A percentile compares a stretch with the other conserved stretches of the same genome.
Conservation (phyloP, 23 tunicate species). For the Aplidium turbinatum region DNA sequence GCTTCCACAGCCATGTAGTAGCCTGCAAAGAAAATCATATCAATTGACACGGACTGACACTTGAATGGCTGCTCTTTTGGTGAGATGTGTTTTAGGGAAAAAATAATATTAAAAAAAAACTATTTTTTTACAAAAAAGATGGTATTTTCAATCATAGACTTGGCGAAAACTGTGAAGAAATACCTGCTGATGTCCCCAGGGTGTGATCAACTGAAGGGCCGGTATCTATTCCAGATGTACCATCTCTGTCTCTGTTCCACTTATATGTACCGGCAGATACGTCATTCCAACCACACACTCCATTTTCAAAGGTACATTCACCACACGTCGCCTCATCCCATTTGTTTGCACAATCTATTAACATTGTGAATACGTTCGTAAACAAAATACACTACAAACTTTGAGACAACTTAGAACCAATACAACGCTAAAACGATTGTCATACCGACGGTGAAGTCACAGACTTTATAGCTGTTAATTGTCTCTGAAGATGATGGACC, state of each 20-base stretch:
- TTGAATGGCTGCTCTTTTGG: neutral
- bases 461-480: conserved; percentile 47
- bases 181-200: conserved; percentile 51
- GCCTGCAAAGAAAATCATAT: conserved; percentile 43
- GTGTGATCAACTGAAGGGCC: conserved; percentile 90
- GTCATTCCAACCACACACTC: conserved; percentile 71
- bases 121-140: too few species aligned
- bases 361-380: neutral
- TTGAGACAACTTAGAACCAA: neutral
- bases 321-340: conserved; percentile 86
- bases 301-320: conserved; percentile 61
- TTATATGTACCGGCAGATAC: conserved; percentile 51
- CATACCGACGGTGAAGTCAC: conserved; percentile 74
- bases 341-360: conserved; percentile 78
- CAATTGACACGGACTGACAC: too few species aligned
- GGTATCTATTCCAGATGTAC: conserved; percentile 69
- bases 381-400: neutral
- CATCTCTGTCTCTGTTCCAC: conserved; percentile 81
- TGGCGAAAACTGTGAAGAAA: too few species aligned
- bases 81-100: neutral
- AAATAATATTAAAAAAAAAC: neutral
- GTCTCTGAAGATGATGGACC: conserved; percentile 42
- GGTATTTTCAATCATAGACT: too few species aligned
- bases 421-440: too few species aligned
- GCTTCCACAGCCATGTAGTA: conserved; percentile 95